Conservation (phyloP, 2,797 vertebrate genomes). For the Ctenochaetus hawaiiensis region DNA sequence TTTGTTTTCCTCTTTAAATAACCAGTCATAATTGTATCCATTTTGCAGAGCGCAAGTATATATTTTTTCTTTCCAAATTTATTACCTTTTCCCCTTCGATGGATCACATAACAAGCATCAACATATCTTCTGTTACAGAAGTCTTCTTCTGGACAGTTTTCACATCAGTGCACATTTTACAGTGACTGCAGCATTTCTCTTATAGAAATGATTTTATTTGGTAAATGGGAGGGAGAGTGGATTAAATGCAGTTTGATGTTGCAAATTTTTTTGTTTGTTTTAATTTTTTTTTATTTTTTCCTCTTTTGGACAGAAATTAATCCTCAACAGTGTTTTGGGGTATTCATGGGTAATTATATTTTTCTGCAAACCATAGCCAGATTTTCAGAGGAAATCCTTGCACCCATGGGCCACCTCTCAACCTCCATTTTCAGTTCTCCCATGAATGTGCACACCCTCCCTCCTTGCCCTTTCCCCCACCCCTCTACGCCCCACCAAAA, state of each 20-base stretch:
- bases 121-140: slow-evolving; percentile 77
- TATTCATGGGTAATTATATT: slow-evolving; percentile 28
- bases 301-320: slow-evolving; percentile 16
- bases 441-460: slow-evolving; percentile 72
- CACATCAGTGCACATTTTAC: slow-evolving; percentile 68
- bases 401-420: slow-evolving; percentile 27
- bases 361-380: slow-evolving; percentile 32
- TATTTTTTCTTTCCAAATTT: slow-evolving; percentile 67
- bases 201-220: slow-evolving; percentile 55
- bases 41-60: slow-evolving; percentile 80
- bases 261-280: slow-evolving; percentile 49
- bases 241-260: slow-evolving; percentile 56
- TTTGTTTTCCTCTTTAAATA: slow-evolving; percentile 76
- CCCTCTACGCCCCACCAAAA: not conserved
- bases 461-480: not conserved
- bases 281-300: slow-evolving; percentile 17
- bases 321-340: slow-evolving; percentile 64
- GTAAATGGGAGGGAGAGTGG: slow-evolving; percentile 15
- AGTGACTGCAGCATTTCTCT: slow-evolving; percentile 64
- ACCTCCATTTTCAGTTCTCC: slow-evolving; percentile 49
- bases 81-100: slow-evolving; percentile 41
- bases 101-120: slow-evolving; percentile 68
- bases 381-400: slow-evolving; percentile 39
- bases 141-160: slow-evolving; percentile 64
- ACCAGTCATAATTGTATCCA: slow-evolving; percentile 82